Conservation (phyloP, 2,888 invertebrate genomes). For the Cataglyphis rosenhaueri region DNA sequence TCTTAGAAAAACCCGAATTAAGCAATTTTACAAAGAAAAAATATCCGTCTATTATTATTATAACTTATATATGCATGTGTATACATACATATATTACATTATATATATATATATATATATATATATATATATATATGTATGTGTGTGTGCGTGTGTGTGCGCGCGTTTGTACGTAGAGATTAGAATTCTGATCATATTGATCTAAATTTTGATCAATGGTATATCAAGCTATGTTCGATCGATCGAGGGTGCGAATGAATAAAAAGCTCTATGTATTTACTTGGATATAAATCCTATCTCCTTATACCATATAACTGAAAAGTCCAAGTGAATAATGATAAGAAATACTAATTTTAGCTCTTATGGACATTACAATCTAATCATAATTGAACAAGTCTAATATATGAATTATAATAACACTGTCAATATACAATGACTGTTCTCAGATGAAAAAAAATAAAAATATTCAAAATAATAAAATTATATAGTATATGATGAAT, state of each 20-base stretch:
- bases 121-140: too few species aligned
- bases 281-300: conserved; percentile 9
- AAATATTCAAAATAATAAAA: conserved; percentile 4
- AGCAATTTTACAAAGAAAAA: conserved; percentile 63
- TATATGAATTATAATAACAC: neutral
- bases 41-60: conserved; percentile 58
- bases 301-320: neutral
- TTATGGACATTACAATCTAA: neutral
- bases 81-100: conserved; percentile 27
- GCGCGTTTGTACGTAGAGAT: conserved; percentile 9
- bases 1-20: conserved; percentile 64
- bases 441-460: conserved; percentile 21
- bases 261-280: neutral
- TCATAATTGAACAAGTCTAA: neutral
- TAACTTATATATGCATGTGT: conserved; percentile 63
- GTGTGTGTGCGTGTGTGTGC: too few species aligned
- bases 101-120: conserved; percentile 56
- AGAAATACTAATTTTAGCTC: neutral
- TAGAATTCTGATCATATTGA: conserved; percentile 58
- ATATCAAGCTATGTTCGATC: conserved; percentile 47
- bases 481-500: neutral
- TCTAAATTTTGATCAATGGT: conserved; percentile 52
- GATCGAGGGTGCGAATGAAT: conserved; percentile 35
- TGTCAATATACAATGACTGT: neutral
- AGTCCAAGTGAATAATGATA: neutral